Base-by-base conservation (phyloP, 2,113 vertebrate genomes). In the Apus apus region DNA sequence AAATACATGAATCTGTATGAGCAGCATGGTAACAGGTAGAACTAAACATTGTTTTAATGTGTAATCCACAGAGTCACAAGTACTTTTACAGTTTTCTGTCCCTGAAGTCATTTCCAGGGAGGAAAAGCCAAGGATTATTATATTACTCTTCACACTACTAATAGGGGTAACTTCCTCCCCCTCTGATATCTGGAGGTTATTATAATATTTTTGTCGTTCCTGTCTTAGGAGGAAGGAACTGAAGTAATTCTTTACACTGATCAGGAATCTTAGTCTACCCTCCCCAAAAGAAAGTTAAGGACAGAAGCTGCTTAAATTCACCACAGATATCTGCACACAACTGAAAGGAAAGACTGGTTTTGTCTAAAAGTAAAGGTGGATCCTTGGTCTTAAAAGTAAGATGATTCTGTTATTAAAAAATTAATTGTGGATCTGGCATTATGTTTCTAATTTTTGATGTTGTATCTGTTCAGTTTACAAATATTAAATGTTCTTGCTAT, bases 211-310 rank as follows among this genome's bases (percentile, higher is more conserved):
- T 73, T 94, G 97, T 97, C 94, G 96, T 85, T 87, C 75, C 25
- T 92, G 51, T 64, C 66, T 74, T 77, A 95, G 53, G 60, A 97
- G 97, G 94, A 98, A 98, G 97, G 97, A 97, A 97, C 95, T 97
- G 73, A 98, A 97, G 93, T 97, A 94, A 97, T 97, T 97, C 93
- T 87, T 80, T 95, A 85, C 60, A 93, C 14, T 97, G 94, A 96
- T 97, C 95, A 96, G 93, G 88, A 97, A 97, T 97, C 58, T 94
- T 89, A 95, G 65, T 62, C 65, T 90, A 64, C 18, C 21, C 34
- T 94, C 80, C 66, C 61, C 74, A 87, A 95, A 96, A 93, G 82
- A 96, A 80, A 94, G 62, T 34, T 77, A 80, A 93, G 61, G 62
- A 87, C 79, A 92, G 87, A 96, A 92, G 70, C 43, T 93, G 36